Conservation (phyloP, 2,797 vertebrate species). For the Geotria australis region DNA sequence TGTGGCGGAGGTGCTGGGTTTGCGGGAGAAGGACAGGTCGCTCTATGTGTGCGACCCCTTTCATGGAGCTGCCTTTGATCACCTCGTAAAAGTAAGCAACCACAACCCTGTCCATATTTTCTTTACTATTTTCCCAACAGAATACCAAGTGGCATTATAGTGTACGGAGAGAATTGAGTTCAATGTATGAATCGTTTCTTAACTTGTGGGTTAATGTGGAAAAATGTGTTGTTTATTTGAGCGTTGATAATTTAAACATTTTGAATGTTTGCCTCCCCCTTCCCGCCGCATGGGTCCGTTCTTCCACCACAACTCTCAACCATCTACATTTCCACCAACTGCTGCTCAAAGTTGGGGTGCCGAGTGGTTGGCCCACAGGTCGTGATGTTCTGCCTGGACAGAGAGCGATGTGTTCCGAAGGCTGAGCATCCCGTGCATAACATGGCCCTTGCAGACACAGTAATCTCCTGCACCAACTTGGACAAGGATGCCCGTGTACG, state of each 20-base stretch:
- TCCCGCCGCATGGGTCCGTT: no score
- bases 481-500: constrained; percentile 50
- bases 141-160: no score
- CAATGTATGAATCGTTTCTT: no score
- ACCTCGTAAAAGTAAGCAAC: constrained; percentile 51
- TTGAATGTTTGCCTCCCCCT: no score
- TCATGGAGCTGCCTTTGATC: constrained; percentile 28
- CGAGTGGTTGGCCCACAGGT: constrained; percentile 72
- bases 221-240: no score
- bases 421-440: constrained; percentile 59
- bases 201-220: no score
- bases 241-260: no score
- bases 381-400: constrained; percentile 55
- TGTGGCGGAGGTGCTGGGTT: constrained; percentile 23
- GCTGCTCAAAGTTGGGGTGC: constrained; percentile 35
- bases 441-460: constrained; percentile 74
- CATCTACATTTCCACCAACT: background rate
- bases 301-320: no score
- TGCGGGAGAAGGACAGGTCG: constrained; percentile 53
- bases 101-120: background rate
- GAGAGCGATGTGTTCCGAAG: constrained; percentile 54
- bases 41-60: constrained; percentile 71
- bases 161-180: no score
- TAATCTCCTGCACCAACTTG: constrained; percentile 59
- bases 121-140: no score